phyloP scores from a whole-genome alignment of 2,888 invertebrate genomes.

The Mythimna vitellina region DNA sequence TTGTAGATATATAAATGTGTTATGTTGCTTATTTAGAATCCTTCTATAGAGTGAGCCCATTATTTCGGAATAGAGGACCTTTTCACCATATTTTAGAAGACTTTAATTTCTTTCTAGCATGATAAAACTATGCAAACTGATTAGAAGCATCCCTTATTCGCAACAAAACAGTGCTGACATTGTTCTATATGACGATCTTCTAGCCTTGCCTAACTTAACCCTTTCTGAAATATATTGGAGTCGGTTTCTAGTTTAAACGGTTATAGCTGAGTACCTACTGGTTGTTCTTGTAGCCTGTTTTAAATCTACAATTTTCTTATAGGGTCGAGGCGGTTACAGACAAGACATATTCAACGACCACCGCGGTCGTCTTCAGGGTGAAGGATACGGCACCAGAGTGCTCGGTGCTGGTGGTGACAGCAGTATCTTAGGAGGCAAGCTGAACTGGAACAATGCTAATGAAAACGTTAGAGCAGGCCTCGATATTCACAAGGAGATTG shows the following conservation, averaged over 20 bases:
- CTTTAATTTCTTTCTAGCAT: neutral
- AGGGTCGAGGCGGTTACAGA: conserved; percentile 82
- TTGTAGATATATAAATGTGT: no score
- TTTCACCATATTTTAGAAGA: no score
- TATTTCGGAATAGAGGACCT: no score
- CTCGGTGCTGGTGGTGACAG: conserved; percentile 77
- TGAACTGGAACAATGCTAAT: conserved; percentile 75
- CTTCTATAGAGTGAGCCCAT: neutral
- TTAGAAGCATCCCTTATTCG: neutral
- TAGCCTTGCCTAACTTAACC: neutral
- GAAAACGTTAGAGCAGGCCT: conserved; percentile 74
- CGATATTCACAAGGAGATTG: conserved; percentile 76
- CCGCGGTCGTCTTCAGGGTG: conserved; percentile 75
- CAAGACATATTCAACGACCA: conserved; percentile 79
- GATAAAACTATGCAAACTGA: neutral
- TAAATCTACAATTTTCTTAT: neutral
- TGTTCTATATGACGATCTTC: fast-evolving
- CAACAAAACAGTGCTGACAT: neutral
- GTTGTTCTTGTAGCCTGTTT: neutral
- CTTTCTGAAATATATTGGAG: neutral
- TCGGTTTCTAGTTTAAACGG: neutral
- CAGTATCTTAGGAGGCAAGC: conserved; percentile 74
- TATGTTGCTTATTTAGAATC: no score
- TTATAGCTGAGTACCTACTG: neutral
- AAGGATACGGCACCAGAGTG: conserved; percentile 76